phyloP scores from a whole-genome alignment of 2,888 invertebrate genomes.

The Poecilus cupreus region DNA sequence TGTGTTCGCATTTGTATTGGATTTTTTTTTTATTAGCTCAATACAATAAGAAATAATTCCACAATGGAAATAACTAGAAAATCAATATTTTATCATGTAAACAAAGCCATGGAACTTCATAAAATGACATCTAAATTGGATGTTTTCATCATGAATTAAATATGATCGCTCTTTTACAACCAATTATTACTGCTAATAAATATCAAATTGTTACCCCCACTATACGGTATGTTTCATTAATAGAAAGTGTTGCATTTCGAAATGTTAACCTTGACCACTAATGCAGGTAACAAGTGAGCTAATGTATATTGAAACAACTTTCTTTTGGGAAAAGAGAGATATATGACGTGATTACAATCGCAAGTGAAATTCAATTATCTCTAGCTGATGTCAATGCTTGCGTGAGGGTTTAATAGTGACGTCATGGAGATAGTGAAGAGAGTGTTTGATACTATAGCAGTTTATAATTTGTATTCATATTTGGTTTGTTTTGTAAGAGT shows the following conservation, averaged over 20 bases:
- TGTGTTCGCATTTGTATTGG: no score
- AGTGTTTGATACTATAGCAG: not conserved
- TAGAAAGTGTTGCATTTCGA: not conserved
- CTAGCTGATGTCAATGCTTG: not conserved
- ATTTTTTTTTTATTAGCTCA: no score
- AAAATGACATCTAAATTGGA: not conserved
- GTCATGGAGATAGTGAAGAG: slow-evolving; percentile 12
- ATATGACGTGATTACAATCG: not conserved
- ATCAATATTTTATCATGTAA: slow-evolving; percentile 36
- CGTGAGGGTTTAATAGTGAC: slow-evolving; percentile 2
- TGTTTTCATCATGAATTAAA: not conserved
- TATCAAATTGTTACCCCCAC: not conserved
- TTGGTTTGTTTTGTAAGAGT: not conserved
- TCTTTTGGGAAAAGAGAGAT: not conserved
- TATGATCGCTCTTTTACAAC: not conserved
- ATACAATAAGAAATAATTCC: not conserved
- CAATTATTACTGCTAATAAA: not conserved
- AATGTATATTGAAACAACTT: not conserved
- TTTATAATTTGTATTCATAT: slow-evolving; percentile 13
- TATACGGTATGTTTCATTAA: not conserved
- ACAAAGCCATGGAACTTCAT: not conserved
- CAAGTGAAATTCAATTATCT: slow-evolving; percentile 20
- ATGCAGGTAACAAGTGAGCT: not conserved
- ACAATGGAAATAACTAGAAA: slow-evolving; percentile 1
- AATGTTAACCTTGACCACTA: slow-evolving; percentile 18